phyloP scores from a whole-genome alignment of 2,113 vertebrate species.

The Panthera leo region DNA sequence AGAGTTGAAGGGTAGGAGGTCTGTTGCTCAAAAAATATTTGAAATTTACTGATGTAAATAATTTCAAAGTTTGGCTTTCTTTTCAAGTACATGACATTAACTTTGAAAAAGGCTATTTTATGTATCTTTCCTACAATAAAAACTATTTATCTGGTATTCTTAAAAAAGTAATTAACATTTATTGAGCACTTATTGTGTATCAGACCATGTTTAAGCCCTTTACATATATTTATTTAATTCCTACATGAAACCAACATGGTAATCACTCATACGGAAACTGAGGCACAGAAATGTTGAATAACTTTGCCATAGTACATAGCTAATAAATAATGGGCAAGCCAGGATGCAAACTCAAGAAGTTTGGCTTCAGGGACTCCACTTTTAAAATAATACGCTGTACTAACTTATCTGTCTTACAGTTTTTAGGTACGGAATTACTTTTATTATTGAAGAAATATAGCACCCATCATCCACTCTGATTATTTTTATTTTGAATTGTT shows the following conservation, averaged over 20 bases:
- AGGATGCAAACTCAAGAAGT: neutral
- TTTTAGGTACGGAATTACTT: neutral
- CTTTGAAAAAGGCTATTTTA: neutral
- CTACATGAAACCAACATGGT: neutral
- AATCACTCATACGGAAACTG: neutral
- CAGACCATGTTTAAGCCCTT: neutral
- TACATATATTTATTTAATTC: neutral
- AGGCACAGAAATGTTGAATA: neutral
- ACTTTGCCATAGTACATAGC: neutral
- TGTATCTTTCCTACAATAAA: conserved; percentile 4
- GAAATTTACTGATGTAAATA: neutral
- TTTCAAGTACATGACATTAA: neutral
- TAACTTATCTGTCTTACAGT: neutral
- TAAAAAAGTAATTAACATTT: neutral
- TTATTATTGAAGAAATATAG: neutral
- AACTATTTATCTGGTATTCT: neutral
- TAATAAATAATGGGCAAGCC: neutral
- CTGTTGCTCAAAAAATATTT: neutral
- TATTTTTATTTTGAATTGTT: neutral
- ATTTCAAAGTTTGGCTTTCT: conserved; percentile 2
- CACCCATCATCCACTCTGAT: neutral
- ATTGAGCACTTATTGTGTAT: neutral
- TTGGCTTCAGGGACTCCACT: neutral
- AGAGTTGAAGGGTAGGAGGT: neutral
- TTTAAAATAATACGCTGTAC: neutral